These are phyloP conservation scores for Anadara kagoshimensis DNA, from an alignment of 1,140 invertebrate genomes.

Conservation along the genomic window DNA sequence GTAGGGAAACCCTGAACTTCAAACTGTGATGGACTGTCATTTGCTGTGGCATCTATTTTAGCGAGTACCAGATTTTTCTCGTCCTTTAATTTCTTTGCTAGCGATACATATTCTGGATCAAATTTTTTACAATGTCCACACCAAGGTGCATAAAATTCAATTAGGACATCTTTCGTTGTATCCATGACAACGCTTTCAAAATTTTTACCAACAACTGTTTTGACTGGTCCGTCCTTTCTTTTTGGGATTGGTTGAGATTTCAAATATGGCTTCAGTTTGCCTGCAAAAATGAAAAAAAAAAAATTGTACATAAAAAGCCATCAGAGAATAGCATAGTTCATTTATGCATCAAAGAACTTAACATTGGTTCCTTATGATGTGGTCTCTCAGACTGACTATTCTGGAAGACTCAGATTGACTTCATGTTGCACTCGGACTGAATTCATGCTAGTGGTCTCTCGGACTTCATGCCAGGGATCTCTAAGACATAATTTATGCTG, in stretches of 20 bases:
- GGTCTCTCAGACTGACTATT: too few relatives aligned
- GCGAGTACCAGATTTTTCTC: slow-evolving; percentile 93
- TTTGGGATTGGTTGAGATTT: slow-evolving; percentile 96
- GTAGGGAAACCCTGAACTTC: slow-evolving; percentile 97
- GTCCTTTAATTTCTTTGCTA: slow-evolving; percentile 88
- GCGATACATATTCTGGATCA: slow-evolving; percentile 94
- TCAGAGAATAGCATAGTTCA: too few relatives aligned
- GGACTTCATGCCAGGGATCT: too few relatives aligned
- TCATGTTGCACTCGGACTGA: too few relatives aligned
- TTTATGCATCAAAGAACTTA: background rate
- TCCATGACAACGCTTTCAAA: slow-evolving; percentile 96
- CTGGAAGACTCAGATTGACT: too few relatives aligned
- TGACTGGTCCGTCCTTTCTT: slow-evolving; percentile 88
- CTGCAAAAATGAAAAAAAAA: slow-evolving; percentile 47
- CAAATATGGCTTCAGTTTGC: slow-evolving; percentile 88
- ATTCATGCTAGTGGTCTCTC: too few relatives aligned
- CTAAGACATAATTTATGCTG: too few relatives aligned
- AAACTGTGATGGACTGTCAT: slow-evolving; percentile 92
- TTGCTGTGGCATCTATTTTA: slow-evolving; percentile 99
- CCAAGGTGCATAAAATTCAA: slow-evolving; percentile 99
- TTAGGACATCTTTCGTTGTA: slow-evolving; percentile 91
- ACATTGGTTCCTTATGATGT: background rate
- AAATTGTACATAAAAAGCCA: too few relatives aligned
- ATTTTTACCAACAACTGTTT: slow-evolving; percentile 94
- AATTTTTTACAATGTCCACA: slow-evolving; percentile 98